These are phyloP conservation scores for Lerista edwardsae DNA, from an alignment of 2,797 vertebrate species.

Conservation along the genomic window DNA sequence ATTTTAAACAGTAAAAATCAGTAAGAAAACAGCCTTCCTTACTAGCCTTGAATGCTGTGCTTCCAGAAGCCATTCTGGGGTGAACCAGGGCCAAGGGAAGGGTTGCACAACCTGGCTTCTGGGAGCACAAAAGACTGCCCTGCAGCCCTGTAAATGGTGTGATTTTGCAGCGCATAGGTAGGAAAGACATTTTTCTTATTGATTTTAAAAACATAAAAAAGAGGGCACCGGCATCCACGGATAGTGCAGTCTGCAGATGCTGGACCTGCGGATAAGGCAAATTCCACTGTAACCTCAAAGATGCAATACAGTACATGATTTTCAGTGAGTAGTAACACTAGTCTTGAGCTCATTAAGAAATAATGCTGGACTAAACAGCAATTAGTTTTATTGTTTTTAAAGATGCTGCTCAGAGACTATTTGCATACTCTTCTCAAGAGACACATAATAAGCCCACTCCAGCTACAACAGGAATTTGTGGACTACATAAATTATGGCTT, in stretches of 20 bases:
- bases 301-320: slow-evolving; percentile 51
- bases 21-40: no score
- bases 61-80: no score
- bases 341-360: slow-evolving; percentile 48
- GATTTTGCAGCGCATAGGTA: no score
- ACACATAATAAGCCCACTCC: slow-evolving; percentile 37
- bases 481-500: slow-evolving; percentile 70
- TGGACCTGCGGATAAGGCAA: no score
- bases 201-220: no score
- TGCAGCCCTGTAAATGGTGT: no score
- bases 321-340: slow-evolving; percentile 66
- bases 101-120: no score
- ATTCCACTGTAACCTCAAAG: slow-evolving; percentile 35
- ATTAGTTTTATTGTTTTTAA: slow-evolving; percentile 63
- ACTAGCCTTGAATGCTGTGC: no score
- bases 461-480: slow-evolving; percentile 60
- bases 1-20: no score
- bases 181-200: no score
- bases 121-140: no score
- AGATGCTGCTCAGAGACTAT: slow-evolving; percentile 62
- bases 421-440: slow-evolving; percentile 68
- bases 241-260: background rate
- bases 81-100: no score
- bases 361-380: slow-evolving; percentile 53
- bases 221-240: background rate